Evolutionary conservation across 1,140 invertebrate genomes (phyloP), one percentile per base, ranked within the genome.

Genomic region (Zaprionus vittiger): DNA sequence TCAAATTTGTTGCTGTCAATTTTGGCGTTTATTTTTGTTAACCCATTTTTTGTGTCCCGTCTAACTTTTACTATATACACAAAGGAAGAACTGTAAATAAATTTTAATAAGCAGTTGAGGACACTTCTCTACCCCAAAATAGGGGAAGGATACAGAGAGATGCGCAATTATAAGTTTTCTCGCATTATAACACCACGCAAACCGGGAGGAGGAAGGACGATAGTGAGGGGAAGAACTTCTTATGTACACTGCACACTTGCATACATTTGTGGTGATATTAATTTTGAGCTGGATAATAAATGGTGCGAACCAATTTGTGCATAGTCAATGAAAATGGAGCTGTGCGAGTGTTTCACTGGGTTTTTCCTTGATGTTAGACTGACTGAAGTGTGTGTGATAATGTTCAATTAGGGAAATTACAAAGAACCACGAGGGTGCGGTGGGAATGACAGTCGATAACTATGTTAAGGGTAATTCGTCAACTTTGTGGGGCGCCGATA

Each of bases 121-220:
- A 80, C 74, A 63, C 73, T 60, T 52, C 55, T 52, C 47, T 56
- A 20, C 17, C 24, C 38, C 5, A 9, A 24, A 56, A 24, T 9
- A 64, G n/a, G 5, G 47, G n/a, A 63, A 52, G 47, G 5, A 26
- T n/a, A 52, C 56, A 66, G 65, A 81, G 54, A 38, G 24, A n/a
- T 24, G 14, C 34, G 28, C 67, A 81, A 82, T 82, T 75, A 78
- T 82, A 82, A 71, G 79, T 75, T 67, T 82, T 52, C 66, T 79
- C 62, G 67, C 56, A 56, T 61, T 68, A 20, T 78, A 60, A 75
- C 28, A 34, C 9, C 9, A 34, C 31, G 31, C 9, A 4, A 34
- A 34, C 3, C 9, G 31, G 31, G 31, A 34, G 31, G 3, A 34
- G 2, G 4, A 34, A 34, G 9, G 28, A 31, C 7, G 28, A 34